A percentile compares a stretch with the other conserved stretches of the same genome.
Evolutionary conservation across 2,113 vertebrate genomes (phyloP).

Genomic region (Toxostoma redivivum): DNA sequence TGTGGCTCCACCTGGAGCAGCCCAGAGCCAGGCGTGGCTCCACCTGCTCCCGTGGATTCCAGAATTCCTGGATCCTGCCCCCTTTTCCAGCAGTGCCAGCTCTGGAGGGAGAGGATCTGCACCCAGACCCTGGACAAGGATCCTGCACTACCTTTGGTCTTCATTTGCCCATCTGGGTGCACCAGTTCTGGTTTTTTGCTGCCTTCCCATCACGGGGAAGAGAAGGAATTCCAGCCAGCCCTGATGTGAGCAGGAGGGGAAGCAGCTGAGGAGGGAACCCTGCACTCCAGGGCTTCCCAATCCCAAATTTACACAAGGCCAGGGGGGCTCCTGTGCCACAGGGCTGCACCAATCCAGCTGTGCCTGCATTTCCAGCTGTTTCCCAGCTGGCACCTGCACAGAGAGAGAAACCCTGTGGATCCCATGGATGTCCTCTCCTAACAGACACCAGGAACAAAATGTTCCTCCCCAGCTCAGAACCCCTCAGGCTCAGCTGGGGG

Average conservation of each 20-base stretch:
- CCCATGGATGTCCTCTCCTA: rapidly evolving
- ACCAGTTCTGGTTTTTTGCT: not conserved
- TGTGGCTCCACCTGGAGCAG: not conserved
- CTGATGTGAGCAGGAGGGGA: not conserved
- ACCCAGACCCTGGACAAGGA: rapidly evolving
- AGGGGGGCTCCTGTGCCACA: not conserved
- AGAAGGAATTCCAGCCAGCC: not conserved
- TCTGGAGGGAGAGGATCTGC: not conserved
- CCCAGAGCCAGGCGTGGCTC: not conserved
- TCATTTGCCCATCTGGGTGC: not conserved
- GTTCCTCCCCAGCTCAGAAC: not conserved
- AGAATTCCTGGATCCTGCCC: not conserved
- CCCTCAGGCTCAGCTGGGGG: not conserved
- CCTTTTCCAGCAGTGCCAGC: rapidly evolving
- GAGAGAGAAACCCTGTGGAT: not conserved
- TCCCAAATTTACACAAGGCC: not conserved
- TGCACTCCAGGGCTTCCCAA: not conserved
- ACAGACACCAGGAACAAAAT: not conserved
- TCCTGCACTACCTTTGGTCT: not conserved
- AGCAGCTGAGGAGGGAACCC: not conserved
- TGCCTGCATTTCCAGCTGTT: not conserved
- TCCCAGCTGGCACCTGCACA: not conserved
- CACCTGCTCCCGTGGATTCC: not conserved
- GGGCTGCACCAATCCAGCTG: not conserved
- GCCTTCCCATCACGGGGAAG: not conserved